Percentiles rank a stretch among this genome's conserved stretches.
These are phyloP conservation scores for Poecile atricapillus DNA, from an alignment of 2,113 vertebrate species.

Conservation along the genomic window DNA sequence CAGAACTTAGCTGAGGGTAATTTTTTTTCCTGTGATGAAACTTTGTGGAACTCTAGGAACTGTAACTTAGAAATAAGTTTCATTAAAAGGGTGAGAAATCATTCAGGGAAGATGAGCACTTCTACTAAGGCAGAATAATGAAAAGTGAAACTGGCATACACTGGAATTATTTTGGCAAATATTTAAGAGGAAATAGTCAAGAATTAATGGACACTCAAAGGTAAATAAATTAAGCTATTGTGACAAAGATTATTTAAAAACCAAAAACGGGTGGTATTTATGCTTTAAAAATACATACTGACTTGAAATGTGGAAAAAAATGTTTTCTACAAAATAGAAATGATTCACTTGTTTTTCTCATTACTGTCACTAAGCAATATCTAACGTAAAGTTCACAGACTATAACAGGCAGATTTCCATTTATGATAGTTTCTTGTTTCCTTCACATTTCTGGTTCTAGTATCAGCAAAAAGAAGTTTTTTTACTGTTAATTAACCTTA, in stretches of 20 bases:
- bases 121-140: background rate
- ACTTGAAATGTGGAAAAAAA: background rate
- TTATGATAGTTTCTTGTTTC: constrained; percentile 3
- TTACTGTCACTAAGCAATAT: background rate
- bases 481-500: constrained; percentile 59
- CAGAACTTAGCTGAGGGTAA: background rate
- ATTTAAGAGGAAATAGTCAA: background rate
- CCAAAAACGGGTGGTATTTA: background rate
- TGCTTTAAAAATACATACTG: background rate
- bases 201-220: background rate
- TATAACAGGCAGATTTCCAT: background rate
- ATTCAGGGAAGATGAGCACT: background rate
- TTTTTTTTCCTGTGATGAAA: background rate
- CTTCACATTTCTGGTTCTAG: background rate
- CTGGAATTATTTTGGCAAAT: background rate
- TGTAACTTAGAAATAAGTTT: background rate
- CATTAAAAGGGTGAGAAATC: background rate
- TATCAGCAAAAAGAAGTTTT: background rate
- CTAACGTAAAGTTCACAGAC: background rate
- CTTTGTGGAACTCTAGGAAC: background rate
- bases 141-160: background rate
- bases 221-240: background rate
- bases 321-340: background rate
- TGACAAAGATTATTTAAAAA: background rate
- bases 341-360: background rate